Conservation (phyloP, 2,888 invertebrate genomes). For the Aphodius granarius region DNA sequence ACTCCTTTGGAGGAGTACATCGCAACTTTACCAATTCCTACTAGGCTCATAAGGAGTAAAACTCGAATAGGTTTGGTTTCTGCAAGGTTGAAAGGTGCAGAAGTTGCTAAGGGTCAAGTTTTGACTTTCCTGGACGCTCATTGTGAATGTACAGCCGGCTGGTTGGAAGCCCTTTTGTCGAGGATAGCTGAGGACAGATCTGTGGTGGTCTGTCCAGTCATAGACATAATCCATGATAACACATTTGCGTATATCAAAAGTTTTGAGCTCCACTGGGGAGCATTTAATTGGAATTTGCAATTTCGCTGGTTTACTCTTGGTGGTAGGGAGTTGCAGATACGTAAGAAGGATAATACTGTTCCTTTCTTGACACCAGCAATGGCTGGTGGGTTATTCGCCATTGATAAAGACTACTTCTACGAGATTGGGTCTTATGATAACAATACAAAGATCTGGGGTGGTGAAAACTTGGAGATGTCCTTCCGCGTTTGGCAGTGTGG, state of each 20-base stretch:
- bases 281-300: conserved; percentile 97
- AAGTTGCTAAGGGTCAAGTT: conserved; percentile 87
- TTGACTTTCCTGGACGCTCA: conserved; percentile 98
- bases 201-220: conserved; percentile 96
- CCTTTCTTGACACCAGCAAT: conserved; percentile 84
- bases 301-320: conserved; percentile 81
- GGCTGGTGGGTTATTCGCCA: conserved; percentile 94
- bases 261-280: conserved; percentile 96
- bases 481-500: conserved; percentile 98
- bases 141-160: conserved; percentile 97
- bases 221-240: conserved; percentile 96
- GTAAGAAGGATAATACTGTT: conserved; percentile 65
- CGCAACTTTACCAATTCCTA: conserved; percentile 61
- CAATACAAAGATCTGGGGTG: conserved; percentile 92
- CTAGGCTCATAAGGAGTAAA: conserved; percentile 66
- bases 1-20: conserved; percentile 70
- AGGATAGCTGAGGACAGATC: conserved; percentile 90
- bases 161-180: conserved; percentile 92
- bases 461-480: conserved; percentile 96
- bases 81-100: conserved; percentile 86
- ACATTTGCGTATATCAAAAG: conserved; percentile 94
- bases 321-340: conserved; percentile 63
- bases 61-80: conserved; percentile 77
- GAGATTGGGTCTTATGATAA: conserved; percentile 78
- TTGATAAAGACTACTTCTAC: conserved; percentile 83